Evolutionary conservation across 2,797 vertebrate species (phyloP).

Genomic region (Crocodylus rhombifer): DNA sequence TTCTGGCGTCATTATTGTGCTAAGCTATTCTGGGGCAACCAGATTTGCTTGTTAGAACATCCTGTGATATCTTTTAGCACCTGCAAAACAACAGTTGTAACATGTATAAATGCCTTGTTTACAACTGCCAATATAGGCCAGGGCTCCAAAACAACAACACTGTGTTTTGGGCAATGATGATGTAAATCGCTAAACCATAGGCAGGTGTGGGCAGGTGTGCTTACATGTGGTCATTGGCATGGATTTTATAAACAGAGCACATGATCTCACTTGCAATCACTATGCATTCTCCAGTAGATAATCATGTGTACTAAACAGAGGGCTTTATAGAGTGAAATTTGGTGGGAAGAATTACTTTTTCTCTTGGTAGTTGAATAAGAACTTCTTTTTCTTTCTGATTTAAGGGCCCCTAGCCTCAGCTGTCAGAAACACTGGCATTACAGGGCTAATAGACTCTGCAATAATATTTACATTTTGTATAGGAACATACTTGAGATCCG

Average conservation of each 20-base stretch:
- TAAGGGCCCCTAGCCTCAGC: neutral
- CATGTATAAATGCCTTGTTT: neutral
- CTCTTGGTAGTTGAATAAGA: neutral
- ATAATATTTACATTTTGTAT: neutral
- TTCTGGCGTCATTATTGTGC: neutral
- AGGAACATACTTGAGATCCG: neutral
- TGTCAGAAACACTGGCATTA: neutral
- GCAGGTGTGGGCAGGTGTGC: neutral
- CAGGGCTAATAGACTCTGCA: neutral
- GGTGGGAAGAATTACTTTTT: neutral
- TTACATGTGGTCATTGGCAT: neutral
- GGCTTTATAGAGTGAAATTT: constrained; percentile 35
- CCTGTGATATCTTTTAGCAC: fast-evolving
- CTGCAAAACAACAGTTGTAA: neutral
- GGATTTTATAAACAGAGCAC: constrained; percentile 62
- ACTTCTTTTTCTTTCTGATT: neutral
- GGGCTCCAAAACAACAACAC: fast-evolving
- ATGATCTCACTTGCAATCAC: neutral
- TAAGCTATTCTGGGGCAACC: constrained; percentile 22
- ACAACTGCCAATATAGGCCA: neutral
- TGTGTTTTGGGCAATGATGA: neutral
- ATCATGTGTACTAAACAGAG: constrained; percentile 65
- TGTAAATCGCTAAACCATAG: fast-evolving
- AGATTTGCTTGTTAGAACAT: fast-evolving
- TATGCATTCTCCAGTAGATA: constrained; percentile 28